Evolutionary conservation across 2,113 vertebrate genomes (phyloP).

Genomic region (Etheostoma cragini): DNA sequence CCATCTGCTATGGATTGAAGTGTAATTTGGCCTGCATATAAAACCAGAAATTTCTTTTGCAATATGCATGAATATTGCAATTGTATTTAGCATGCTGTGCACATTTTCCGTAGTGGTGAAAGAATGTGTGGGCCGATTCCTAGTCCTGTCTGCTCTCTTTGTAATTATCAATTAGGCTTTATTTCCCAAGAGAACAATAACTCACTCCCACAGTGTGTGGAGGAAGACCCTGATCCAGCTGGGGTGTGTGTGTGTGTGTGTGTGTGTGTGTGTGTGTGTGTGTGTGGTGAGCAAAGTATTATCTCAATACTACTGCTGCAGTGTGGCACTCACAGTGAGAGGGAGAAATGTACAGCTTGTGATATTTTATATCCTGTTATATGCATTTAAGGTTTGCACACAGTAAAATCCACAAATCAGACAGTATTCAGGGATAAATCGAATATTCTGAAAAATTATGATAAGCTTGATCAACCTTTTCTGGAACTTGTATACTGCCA

Average conservation of each 20-base stretch:
- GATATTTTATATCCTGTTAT: conserved; percentile 4
- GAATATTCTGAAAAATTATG: neutral
- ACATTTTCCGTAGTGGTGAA: conserved; percentile 56
- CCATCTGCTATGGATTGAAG: conserved; percentile 61
- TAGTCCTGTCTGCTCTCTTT: conserved; percentile 61
- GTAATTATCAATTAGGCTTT: conserved; percentile 79
- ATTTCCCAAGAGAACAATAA: conserved; percentile 75
- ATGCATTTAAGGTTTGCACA: neutral
- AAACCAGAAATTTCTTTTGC: conserved; percentile 48
- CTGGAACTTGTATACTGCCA: neutral
- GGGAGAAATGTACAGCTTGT: neutral
- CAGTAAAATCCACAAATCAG: neutral
- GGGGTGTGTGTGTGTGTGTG: conserved; percentile 30
- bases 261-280: conserved; percentile 23
- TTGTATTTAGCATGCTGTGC: conserved; percentile 67
- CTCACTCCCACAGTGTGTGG: conserved; percentile 54
- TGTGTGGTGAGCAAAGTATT: conserved; percentile 36
- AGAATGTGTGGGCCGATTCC: conserved; percentile 54
- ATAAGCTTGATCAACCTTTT: neutral
- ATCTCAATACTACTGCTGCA: conserved; percentile 25
- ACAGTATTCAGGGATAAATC: neutral
- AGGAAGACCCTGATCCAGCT: conserved; percentile 56
- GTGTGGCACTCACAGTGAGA: conserved; percentile 22
- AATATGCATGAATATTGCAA: conserved; percentile 66
- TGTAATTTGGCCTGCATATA: conserved; percentile 50